Conservation (phyloP, 2,113 vertebrate species). For the Sminthopsis crassicaudata region DNA sequence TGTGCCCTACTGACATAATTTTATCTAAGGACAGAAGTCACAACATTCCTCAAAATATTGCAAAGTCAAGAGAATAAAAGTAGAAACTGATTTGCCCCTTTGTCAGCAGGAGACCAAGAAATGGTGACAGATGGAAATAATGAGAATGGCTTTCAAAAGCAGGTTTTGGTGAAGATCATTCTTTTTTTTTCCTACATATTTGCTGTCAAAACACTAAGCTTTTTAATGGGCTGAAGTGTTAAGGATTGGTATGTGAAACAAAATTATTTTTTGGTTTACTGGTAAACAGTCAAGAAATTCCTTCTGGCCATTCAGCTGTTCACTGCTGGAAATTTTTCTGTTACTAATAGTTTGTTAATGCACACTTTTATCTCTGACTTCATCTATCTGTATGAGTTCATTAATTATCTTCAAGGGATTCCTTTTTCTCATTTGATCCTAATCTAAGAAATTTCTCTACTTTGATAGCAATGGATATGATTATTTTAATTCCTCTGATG, state of each 20-base stretch:
- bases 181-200: neutral
- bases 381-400: neutral
- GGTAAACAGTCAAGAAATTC: conserved; percentile 12
- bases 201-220: conserved; percentile 16
- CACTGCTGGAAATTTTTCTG: conserved; percentile 13
- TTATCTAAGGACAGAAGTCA: conserved; percentile 29
- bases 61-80: conserved; percentile 10
- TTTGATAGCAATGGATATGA: neutral
- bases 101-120: conserved; percentile 39
- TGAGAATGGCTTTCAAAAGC: neutral
- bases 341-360: neutral
- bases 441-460: neutral
- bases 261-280: conserved; percentile 25
- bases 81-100: conserved; percentile 17
- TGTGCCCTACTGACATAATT: conserved; percentile 27
- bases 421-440: neutral
- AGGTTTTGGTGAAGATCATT: conserved; percentile 35
- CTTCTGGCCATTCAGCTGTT: conserved; percentile 1
- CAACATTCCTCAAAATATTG: conserved; percentile 30
- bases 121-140: neutral
- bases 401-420: neutral
- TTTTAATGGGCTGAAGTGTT: conserved; percentile 37
- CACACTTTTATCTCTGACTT: neutral
- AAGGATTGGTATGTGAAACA: neutral
- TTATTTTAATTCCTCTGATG: neutral